Base-by-base conservation (phyloP, 1,140 invertebrate species). In the Drosophila saltans region DNA sequence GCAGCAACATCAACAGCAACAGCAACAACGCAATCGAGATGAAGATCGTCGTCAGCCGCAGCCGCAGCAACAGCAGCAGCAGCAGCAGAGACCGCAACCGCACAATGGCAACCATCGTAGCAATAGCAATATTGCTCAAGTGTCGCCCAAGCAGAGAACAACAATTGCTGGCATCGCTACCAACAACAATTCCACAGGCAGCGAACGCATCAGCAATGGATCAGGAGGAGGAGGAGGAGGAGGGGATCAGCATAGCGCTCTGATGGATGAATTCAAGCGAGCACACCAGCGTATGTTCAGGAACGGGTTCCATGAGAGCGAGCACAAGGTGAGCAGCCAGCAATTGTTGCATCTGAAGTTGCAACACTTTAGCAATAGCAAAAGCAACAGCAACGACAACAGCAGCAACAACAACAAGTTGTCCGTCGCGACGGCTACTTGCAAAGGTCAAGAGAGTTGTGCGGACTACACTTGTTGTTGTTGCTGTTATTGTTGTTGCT, bases 261-360 rank as follows among this genome's bases (percentile, higher is more conserved):
- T 97, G 57, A 97, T 97, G 96, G 95, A 97, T 92, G 97, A 97
- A 93, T 97, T 97, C 90, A 97, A 96, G 89, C 95, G 95, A 84
- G 96, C 96, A 1, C 96, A 97, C 92, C 94, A 95, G 72, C 96
- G 96, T 93, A 97, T 97, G 96, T 97, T 97, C 92, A 94, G 95
- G 64, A 92, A 92, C 73, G 80, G 89, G 61, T 92, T 92, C 73
- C 86, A 91, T 75, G 91, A 92, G 78, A 91, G 77, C 65, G 91
- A 92, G 72, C 83, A 86, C 82, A 86, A 89, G 86, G 91, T 92
- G 78, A 92, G 91, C 84, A 59, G 58, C 67, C 61, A 74, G 52
- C 58, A 55, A 16, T 62, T 59, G 60, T 39, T 72, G 69, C 10
- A 70, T 41, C 58, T 72, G 26, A 55, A 45, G 70, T 74, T 77